Percentiles rank a stretch among this genome's conserved stretches.
phyloP scores from a whole-genome alignment of 2,888 invertebrate genomes.

The Mycalesis mineus region DNA sequence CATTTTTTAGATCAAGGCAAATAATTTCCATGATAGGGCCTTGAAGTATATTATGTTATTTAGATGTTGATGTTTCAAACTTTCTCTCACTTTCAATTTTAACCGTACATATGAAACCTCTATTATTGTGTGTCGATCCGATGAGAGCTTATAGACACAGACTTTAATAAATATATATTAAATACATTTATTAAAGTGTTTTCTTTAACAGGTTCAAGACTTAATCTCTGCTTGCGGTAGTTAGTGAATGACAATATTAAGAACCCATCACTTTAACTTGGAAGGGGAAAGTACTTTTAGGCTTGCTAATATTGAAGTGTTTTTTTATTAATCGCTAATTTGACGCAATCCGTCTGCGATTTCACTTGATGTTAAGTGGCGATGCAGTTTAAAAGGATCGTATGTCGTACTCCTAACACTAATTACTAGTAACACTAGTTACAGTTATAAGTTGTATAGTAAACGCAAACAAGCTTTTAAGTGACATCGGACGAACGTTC shows the following conservation, averaged over 20 bases:
- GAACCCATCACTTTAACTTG: neutral
- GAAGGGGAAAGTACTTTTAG: neutral
- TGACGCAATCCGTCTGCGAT: too few relatives aligned
- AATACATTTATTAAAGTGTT: neutral
- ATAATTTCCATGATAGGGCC: constrained; percentile 1
- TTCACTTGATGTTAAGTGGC: too few relatives aligned
- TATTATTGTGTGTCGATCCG: constrained; percentile 12
- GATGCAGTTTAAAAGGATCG: too few relatives aligned
- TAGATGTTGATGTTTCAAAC: constrained; percentile 18
- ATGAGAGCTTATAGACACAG: neutral
- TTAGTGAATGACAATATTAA: neutral
- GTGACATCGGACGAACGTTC: too few relatives aligned
- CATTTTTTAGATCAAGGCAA: constrained; percentile 8
- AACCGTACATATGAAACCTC: neutral
- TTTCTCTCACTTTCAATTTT: constrained; percentile 30
- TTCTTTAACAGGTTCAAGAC: neutral
- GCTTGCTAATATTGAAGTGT: too few relatives aligned
- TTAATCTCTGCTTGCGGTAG: neutral
- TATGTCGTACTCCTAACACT: too few relatives aligned
- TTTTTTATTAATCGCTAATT: too few relatives aligned
- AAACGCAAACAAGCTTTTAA: too few relatives aligned
- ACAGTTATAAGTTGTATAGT: too few relatives aligned
- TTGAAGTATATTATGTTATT: neutral
- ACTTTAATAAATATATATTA: neutral
- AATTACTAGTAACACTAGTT: too few relatives aligned